A percentile compares a stretch with the other conserved stretches of the same genome.
Evolutionary conservation across 2,797 vertebrate species (phyloP).

Genomic region (Bradypus variegatus): DNA sequence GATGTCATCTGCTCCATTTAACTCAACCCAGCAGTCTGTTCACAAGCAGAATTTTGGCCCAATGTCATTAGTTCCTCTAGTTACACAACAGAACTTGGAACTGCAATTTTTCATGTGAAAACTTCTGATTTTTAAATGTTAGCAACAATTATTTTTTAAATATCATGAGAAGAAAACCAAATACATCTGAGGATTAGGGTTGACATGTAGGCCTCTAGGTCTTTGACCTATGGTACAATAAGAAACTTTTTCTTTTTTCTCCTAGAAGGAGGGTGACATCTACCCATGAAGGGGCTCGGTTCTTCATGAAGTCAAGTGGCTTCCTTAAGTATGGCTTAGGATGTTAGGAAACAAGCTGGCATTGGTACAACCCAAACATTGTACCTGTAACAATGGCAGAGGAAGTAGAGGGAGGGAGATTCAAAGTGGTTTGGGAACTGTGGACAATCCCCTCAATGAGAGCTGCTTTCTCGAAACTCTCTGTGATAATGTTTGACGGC

Average conservation of each 20-base stretch:
- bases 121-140: slow-evolving; percentile 2
- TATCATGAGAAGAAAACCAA: not conserved
- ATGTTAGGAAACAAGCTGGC: not conserved
- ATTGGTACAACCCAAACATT: not conserved
- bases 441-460: not conserved
- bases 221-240: not conserved
- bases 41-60: not conserved
- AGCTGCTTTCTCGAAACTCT: not conserved
- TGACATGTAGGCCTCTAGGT: not conserved
- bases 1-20: not conserved
- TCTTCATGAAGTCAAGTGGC: not conserved
- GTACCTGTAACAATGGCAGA: not conserved
- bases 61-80: not conserved
- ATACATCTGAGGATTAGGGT: not conserved
- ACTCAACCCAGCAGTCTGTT: not conserved
- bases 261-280: not conserved
- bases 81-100: not conserved
- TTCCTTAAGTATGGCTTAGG: not conserved
- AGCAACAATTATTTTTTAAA: not conserved
- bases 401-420: not conserved
- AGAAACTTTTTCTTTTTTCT: not conserved
- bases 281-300: not conserved
- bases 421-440: not conserved
- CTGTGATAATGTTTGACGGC: not conserved
- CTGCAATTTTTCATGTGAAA: not conserved